These are phyloP conservation scores for Coryphaenoides rupestris DNA, from an alignment of 2,113 vertebrate species.

Conservation along the genomic window DNA sequence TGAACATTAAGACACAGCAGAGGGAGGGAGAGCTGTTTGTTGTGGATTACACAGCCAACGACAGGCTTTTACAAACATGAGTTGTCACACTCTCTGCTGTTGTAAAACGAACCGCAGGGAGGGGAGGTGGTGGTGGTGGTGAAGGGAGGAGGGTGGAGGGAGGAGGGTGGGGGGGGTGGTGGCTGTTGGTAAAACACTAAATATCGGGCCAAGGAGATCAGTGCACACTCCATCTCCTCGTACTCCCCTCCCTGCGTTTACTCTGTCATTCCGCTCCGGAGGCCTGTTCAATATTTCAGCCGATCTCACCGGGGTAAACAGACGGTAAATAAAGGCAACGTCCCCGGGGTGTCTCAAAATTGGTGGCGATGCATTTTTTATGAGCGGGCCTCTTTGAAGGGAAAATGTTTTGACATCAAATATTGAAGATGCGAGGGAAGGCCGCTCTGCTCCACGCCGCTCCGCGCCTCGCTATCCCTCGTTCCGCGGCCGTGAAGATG, in stretches of 20 bases:
- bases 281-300: conserved; percentile 66
- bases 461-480: conserved; percentile 25
- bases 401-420: conserved; percentile 61
- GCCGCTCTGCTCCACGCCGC: no score
- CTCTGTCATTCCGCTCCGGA: conserved; percentile 29
- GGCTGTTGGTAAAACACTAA: conserved; percentile 26
- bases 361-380: conserved; percentile 53
- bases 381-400: conserved; percentile 45
- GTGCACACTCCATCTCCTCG: conserved; percentile 23
- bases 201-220: conserved; percentile 18
- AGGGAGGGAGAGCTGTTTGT: background rate
- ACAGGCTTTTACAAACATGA: conserved; percentile 26
- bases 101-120: conserved; percentile 25
- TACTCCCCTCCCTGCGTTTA: conserved; percentile 39
- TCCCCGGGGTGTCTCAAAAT: conserved; percentile 52
- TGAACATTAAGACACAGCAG: conserved; percentile 19
- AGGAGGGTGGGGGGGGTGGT: no score
- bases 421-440: conserved; percentile 45
- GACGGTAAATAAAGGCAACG: conserved; percentile 58
- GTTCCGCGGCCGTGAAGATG: conserved; percentile 25
- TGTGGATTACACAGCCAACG: conserved; percentile 18
- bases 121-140: no score
- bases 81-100: conserved; percentile 17
- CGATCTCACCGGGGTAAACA: conserved; percentile 54
- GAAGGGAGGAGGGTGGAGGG: no score